Conservation (phyloP, 2,888 invertebrate species). For the Eupithecia dodoneata region DNA sequence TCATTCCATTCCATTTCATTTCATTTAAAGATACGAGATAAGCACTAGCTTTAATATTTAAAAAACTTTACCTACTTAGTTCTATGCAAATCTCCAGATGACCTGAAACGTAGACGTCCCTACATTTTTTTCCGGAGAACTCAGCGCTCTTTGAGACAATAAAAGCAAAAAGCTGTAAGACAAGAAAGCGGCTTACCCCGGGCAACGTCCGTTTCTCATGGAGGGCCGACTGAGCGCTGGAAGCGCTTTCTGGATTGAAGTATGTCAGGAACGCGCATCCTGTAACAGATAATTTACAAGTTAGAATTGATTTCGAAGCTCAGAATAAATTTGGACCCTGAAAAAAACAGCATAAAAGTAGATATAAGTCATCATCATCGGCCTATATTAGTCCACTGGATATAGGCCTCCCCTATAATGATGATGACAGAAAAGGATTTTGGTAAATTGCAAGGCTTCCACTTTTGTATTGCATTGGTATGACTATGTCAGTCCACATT, state of each 20-base stretch:
- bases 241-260: slow-evolving; percentile 97
- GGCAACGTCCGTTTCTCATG: slow-evolving; percentile 99
- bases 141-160: slow-evolving; percentile 23
- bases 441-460: no score
- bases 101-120: slow-evolving; percentile 10
- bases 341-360: no score
- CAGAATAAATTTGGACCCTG: no score
- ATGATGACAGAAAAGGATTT: no score
- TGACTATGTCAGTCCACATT: no score
- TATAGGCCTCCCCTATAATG: no score
- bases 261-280: slow-evolving; percentile 99
- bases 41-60: not conserved
- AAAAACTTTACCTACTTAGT: not conserved
- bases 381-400: no score
- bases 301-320: slow-evolving; percentile 2
- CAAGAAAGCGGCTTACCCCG: slow-evolving; percentile 90
- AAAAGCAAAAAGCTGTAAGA: slow-evolving; percentile 31
- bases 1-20: no score
- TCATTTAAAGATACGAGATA: no score
- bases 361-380: no score
- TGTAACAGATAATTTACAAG: slow-evolving; percentile 76
- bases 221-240: slow-evolving; percentile 95
- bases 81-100: slow-evolving; percentile 3
- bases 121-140: slow-evolving; percentile 13
- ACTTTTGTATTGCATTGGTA: no score